Base-by-base conservation (phyloP, 2,888 invertebrate genomes). In the Lacanobia wlatinum region DNA sequence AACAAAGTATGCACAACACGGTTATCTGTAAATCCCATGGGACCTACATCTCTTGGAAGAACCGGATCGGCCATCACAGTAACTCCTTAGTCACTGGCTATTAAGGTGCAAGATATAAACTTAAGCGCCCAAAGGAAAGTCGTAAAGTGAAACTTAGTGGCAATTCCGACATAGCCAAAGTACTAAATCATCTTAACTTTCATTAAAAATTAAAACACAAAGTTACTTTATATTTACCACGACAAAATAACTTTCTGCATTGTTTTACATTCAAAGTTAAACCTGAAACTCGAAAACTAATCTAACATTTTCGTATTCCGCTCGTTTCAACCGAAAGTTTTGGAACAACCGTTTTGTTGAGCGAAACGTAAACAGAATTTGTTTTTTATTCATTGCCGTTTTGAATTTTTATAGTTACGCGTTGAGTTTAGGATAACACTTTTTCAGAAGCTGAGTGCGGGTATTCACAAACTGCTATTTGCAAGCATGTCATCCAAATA, bases 21-120 rank as follows among this genome's bases (percentile, higher is more conserved):
- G 76, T 76, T 75, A 76, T 75, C 67, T 60, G 69, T 69, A 69
- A 52, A 84, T 74, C 78, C 77, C 84, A 84, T 75, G 72, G 72
- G 74, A 79, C 77, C 70, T 71, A 82, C 70, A 73, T 78, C 70
- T 76, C 70, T 58, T 74, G 58, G 40, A 21, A 62, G 52, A 86
- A 86, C 86, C 86, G 80, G 84, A 60, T 84, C 38, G 60, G 50
- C 56, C 72, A 77, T 82, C 86, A 82, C 68, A 84, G 67, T 68
- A 66, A 73, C 46, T 84, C 72, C 48, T 76, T 63, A 75, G 52
- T 65, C 68, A 56, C n/a, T 56, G 43, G 58, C 21, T 40, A 53
- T 68, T 62, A 38, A 53, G 61, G 78, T 62, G 9, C 58, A 81
- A 81, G 70, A 12, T 12, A 75, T 68, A 65, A 79, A 66, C 83